These are phyloP conservation scores for Ametastegia equiseti DNA, from an alignment of 2,888 invertebrate genomes.

Conservation along the genomic window DNA sequence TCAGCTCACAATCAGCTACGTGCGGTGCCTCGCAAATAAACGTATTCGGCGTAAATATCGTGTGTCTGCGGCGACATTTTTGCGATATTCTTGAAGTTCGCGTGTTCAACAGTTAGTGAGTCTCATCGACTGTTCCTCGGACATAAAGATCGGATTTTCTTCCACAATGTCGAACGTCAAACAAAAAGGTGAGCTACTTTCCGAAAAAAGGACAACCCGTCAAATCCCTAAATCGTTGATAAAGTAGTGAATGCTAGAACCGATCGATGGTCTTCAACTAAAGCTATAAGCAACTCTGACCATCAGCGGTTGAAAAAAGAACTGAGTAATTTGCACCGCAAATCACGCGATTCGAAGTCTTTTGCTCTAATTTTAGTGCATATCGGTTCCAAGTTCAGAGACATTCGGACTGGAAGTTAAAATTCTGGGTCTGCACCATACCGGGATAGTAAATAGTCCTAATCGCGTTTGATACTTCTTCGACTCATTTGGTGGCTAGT, in stretches of 20 bases:
- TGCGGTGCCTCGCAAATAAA: neutral
- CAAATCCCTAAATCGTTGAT: neutral
- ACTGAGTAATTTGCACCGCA: no score
- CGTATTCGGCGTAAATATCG: neutral
- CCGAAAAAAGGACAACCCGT: neutral
- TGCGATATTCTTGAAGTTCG: neutral
- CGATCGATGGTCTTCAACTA: no score
- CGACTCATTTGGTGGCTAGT: no score
- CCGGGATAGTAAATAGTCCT: no score
- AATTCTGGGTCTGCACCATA: no score
- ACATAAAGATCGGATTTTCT: no score
- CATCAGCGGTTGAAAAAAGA: neutral
- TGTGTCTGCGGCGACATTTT: neutral
- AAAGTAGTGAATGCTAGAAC: no score
- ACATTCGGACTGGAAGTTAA: no score
- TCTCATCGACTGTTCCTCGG: neutral
- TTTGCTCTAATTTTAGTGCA: no score
- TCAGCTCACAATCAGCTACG: neutral
- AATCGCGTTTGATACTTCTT: no score
- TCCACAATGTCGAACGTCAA: neutral
- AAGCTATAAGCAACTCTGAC: neutral
- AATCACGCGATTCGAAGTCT: no score
- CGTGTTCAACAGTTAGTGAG: neutral
- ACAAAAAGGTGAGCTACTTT: neutral
- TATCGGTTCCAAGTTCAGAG: no score